Evolutionary conservation across 2,888 invertebrate genomes (phyloP), one percentile per base, ranked within the genome.

Genomic region (Apoda limacodes): DNA sequence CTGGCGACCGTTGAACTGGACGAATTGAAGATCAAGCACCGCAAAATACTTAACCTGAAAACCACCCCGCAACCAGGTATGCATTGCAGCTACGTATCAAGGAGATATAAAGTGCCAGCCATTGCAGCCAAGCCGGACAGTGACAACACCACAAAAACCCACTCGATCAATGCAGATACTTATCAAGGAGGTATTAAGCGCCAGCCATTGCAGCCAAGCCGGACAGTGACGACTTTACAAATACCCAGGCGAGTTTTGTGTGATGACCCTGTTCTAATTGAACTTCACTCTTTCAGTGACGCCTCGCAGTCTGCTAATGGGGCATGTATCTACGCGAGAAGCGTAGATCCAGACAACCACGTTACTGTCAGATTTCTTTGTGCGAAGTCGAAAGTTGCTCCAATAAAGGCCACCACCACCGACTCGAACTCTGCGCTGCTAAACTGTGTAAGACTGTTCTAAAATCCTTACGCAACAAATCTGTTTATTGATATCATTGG

Each of bases 371-470:
- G 29, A 11, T 21, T 48, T 2, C 11, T 45, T 5, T 43, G 40
- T 15, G 39, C 42, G 3, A 46, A 48, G 21, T 15, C 43, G 0
- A 24, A 32, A 6, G 44, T 46, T 2, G 36, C 42, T 1, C 49
- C 44, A 5, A 10, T 44, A 4, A 45, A 44, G 20, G 24, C 41
- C 1, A 22, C 32, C 1, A 42, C 49, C 2, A 43, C 46, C 3
- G 41, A 2, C 25, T 46, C 3, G 46, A 47, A 26, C 23, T 44
- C 1, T 29, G 25, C 10, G 46, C 15, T 2, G 45, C 46, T 1
- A 15, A 42, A 5, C 10, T 46, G 5, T 43, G 38, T 4, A 32
- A 42, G 2, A 31, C 37, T 0, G 34, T 48, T 9, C 2, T 22
- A 2, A 15, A 10, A 22, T 19, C 25, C 12, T 9, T 22, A 11